Evolutionary conservation across 2,113 vertebrate genomes (phyloP), one percentile per base, ranked within the genome.

Genomic region (Callionymus lyra): DNA sequence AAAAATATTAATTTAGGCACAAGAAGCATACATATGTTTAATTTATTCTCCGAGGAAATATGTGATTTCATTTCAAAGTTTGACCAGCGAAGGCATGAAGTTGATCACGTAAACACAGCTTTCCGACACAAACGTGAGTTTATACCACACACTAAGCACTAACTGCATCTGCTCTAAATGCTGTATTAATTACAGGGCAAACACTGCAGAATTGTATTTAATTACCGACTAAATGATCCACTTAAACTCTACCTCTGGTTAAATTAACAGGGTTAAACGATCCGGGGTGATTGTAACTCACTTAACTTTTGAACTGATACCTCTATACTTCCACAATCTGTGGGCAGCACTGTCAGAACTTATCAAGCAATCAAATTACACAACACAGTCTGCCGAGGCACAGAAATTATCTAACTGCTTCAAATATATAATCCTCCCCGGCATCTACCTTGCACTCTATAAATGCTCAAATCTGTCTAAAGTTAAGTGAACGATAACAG

Each of bases 161-260:
- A 68, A 68, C 63, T 69, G 60, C 66, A 76, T 66, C 53, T 52
- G 54, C 56, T 63, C 70, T 66, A 74, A 82, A 81, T 71, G 54
- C 63, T 68, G 62, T 77, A 82, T 76, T 80, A 81, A 80, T 82
- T 82, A 80, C 75, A 59, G 63, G 38, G 50, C 62, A 63, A 81
- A 74, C 63, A 58, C 66, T 59, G 63, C 70, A 76, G 72, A 53
- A 75, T 71, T 79, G 68, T 70, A 74, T 68, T 81, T 85, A 81
- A 84, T 82, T 80, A 82, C 69, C 40, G 59, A 61, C 77, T 82
- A 84, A 86, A 77, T 80, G 68, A 83, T 80, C 79, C 72, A 82
- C 76, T 68, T 79, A 81, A 66, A 74, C 64, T 74, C 77, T 56
- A 61, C 56, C 47, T 52, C 63, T 47, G 57, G 66, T 68, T 80